These are phyloP conservation scores for Psix sp. DNA, from an alignment of 1,140 invertebrate species.

Conservation along the genomic window DNA sequence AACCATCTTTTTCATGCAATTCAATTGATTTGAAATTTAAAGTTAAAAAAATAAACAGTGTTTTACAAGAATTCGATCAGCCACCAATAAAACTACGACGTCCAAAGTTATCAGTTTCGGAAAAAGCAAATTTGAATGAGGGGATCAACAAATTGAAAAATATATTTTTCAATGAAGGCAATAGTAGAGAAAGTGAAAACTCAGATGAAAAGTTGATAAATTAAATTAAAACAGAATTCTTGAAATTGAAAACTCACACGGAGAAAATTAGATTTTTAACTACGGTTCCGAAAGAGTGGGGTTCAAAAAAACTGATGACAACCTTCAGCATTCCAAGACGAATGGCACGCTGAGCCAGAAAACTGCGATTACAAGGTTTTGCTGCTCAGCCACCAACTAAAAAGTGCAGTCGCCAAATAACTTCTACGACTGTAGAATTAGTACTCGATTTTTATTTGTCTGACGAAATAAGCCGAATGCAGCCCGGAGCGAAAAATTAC, in stretches of 20 bases:
- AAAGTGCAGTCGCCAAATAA: conserved; percentile 4
- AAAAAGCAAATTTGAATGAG: conserved; percentile 20
- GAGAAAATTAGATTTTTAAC: conserved; percentile 29
- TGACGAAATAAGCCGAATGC: conserved; percentile 29
- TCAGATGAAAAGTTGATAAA: conserved; percentile 16
- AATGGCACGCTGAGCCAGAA: conserved; percentile 24
- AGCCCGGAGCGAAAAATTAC: conserved; percentile 24
- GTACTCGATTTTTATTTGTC: conserved; percentile 26
- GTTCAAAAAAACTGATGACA: conserved; percentile 15
- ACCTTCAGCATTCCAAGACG: conserved; percentile 22
- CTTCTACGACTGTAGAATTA: conserved; percentile 11
- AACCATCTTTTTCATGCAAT: no score
- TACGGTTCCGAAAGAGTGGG: conserved; percentile 27
- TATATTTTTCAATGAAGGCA: conserved; percentile 16
- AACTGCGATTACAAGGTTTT: conserved; percentile 14
- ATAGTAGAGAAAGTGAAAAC: conserved; percentile 7
- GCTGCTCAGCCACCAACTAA: conserved; percentile 2
- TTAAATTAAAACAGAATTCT: conserved; percentile 29
- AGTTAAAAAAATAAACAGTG: no score
- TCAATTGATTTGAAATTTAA: no score
- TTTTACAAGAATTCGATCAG: no score
- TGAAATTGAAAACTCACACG: conserved; percentile 11
- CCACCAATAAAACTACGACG: no score
- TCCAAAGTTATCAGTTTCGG: no score
- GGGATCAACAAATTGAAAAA: conserved; percentile 20